Evolutionary conservation across 2,888 invertebrate species (phyloP).

Genomic region (Mesopsocus fuscifrons): DNA sequence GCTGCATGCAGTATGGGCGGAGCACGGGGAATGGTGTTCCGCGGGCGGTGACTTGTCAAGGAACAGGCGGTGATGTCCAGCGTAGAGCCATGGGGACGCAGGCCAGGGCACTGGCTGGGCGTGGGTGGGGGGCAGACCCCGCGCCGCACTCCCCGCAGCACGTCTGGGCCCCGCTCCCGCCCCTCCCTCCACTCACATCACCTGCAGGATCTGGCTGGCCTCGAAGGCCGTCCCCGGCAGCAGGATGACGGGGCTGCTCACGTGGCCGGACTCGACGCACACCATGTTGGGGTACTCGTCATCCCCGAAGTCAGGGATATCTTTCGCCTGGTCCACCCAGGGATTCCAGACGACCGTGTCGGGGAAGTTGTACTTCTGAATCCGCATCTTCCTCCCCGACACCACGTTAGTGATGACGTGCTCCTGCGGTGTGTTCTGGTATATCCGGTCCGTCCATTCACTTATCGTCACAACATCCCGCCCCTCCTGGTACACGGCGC

Average conservation of each 20-base stretch:
- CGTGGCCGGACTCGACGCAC: slow-evolving; percentile 87
- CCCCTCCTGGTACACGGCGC: slow-evolving; percentile 72
- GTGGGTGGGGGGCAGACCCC: slow-evolving; percentile 11
- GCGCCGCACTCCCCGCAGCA: slow-evolving; percentile 13
- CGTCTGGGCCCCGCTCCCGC: slow-evolving; percentile 20
- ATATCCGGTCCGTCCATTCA: slow-evolving; percentile 87
- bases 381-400: slow-evolving; percentile 76
- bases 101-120: slow-evolving; percentile 15
- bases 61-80: slow-evolving; percentile 17
- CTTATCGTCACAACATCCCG: slow-evolving; percentile 76
- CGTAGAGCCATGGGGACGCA: slow-evolving; percentile 19
- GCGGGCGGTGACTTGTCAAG: slow-evolving; percentile 15
- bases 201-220: slow-evolving; percentile 74
- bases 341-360: slow-evolving; percentile 97
- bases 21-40: slow-evolving; percentile 16
- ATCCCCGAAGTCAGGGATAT: slow-evolving; percentile 88
- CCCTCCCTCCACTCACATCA: slow-evolving; percentile 33
- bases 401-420: slow-evolving; percentile 86
- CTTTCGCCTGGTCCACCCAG: slow-evolving; percentile 83
- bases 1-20: slow-evolving; percentile 18
- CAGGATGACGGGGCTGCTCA: slow-evolving; percentile 69
- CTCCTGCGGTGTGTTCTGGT: slow-evolving; percentile 82
- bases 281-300: slow-evolving; percentile 94
- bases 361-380: slow-evolving; percentile 87
- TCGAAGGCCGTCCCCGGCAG: slow-evolving; percentile 82